Conservation (phyloP, 1,140 invertebrate genomes). For the Aphelinus atriplicis region DNA sequence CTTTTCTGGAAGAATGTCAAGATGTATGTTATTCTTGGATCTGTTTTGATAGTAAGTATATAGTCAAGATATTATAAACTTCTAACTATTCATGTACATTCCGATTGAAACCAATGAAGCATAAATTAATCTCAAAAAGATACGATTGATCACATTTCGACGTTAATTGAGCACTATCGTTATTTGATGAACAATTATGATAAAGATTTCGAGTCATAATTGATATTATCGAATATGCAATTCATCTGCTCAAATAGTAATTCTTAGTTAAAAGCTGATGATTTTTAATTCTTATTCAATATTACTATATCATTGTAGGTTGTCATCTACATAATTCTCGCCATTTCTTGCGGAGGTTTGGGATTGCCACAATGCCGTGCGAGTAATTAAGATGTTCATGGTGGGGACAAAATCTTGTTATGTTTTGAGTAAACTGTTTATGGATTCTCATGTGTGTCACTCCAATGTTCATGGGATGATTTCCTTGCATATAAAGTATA, state of each 20-base stretch:
- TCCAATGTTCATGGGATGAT: background rate
- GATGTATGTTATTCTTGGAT: conserved; percentile 82
- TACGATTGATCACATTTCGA: too few relatives aligned
- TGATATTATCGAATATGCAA: too few relatives aligned
- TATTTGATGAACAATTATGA: too few relatives aligned
- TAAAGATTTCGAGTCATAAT: too few relatives aligned
- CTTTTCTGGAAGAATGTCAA: conserved; percentile 96
- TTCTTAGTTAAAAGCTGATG: too few relatives aligned
- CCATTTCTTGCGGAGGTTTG: conserved; percentile 86
- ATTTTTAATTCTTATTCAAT: background rate
- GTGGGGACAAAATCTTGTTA: background rate
- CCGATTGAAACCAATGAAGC: too few relatives aligned
- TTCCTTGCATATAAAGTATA: conserved; percentile 9
- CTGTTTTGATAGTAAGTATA: conserved; percentile 74
- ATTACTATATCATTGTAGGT: conserved; percentile 61
- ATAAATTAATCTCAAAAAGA: too few relatives aligned
- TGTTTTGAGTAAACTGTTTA: conserved; percentile 10
- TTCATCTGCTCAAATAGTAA: too few relatives aligned
- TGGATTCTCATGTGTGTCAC: background rate
- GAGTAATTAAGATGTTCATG: conserved; percentile 23
- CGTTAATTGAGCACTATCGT: too few relatives aligned
- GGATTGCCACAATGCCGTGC: conserved; percentile 80
- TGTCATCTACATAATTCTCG: conserved; percentile 86
- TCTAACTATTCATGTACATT: too few relatives aligned
- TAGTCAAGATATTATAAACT: background rate